Evolutionary conservation across 2,888 invertebrate species (phyloP), one percentile per base, ranked within the genome.

Genomic region (Thalpophila matura): DNA sequence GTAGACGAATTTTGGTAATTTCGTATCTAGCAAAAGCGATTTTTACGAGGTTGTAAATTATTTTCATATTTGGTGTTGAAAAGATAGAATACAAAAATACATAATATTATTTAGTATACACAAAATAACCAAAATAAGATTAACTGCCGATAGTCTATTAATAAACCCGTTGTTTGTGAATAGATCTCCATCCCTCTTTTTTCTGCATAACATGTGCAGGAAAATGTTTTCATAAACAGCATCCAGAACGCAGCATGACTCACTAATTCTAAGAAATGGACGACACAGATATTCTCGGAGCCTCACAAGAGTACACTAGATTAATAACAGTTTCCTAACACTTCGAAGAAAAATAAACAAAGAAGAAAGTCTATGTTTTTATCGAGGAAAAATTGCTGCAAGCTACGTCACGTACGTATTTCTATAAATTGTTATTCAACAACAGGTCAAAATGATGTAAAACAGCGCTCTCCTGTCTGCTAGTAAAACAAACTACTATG

Each of bases 181-280:
- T 38, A 42, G 29, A 38, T 51, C 35, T 20, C 42, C 22, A 56
- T 59, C 49, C 45, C 24, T 40, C 33, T 56, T 60, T 74, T 62
- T 53, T 49, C 31, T 56, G 26, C 18, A 38, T 12, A 53, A 49
- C 70, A 53, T 53, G n/a, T 60, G 35, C 47, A 47, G 47, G 54
- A 70, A 70, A 71, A 61, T 61, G 47, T 53, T 26, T 75, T 61
- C 55, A 53, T 69, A 71, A 75, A 69, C 51, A 70, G 51, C 46
- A 69, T 56, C 70, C 51, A 61, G 54, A 74, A 75, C 71, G 45
- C 40, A 61, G 5, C 43, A 56, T 71, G 70, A 71, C 35, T 71
- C 76, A 71, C 55, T 43, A 53, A 49, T 56, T 42, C 63, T 70
- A 75, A 63, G 76, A 62, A 75, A 56, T 71, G 47, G 45, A 60